Base-by-base conservation (phyloP, 2,888 invertebrate species). In the Boloria euphrosyne region DNA sequence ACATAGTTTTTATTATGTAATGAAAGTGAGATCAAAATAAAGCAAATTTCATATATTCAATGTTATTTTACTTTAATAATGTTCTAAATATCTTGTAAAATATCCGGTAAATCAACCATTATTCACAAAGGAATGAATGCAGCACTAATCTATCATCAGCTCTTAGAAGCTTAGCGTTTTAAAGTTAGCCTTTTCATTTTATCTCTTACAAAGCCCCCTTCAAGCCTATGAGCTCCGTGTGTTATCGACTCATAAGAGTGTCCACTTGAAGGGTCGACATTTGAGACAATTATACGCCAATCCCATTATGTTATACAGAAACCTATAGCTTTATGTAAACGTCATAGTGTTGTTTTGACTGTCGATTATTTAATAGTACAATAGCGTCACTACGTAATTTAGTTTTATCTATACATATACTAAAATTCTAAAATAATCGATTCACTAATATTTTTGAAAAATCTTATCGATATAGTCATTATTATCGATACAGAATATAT, bases 211-310 rank as follows among this genome's bases (percentile, higher is more conserved):
- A 59, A 59, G 59, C 59, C 59, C 49, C 27, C 59, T 59, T 50
- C 14, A 59, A 14, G 46, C 46, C 59, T 14, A 49, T 50, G 59
- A 59, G 59, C 50, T 59, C 59, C 59, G 59, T 59, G 59, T 59
- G 59, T 59, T 59, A 59, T 59, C 59, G 59, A 59, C 47, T 59
- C 49, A 49, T 59, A 31, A 50, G 59, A 59, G 59, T 59, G 17
- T 59, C 59, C 59, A 59, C 59, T 59, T 59, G 59, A 49, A 57
- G 57, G 57, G 57, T 46, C 57, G 57, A 57, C 57, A 57, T 44
- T 57, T 57, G 46, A 46, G 57, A 57, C 57, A 57, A 46, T 57
- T 57, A 57, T 57, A 46, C 57, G 57, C 44, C 46, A 46, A n/a
- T 46, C n/a, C 46, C 22, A 10, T 27, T 44, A 57, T 46, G 46